Evolutionary conservation across 2,888 invertebrate species (phyloP).

Genomic region (Scaptomyza flava): DNA sequence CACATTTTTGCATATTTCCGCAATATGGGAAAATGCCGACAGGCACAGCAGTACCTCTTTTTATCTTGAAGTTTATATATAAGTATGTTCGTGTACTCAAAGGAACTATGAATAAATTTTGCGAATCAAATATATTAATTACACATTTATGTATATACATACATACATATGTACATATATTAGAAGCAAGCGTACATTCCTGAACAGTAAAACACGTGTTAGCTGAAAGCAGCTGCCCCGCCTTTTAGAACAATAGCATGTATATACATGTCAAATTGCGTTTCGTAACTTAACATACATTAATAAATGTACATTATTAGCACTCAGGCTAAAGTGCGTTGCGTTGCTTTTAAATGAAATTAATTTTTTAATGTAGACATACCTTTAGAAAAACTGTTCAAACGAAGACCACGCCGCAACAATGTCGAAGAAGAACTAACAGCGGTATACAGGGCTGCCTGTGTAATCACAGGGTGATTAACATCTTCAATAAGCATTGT

Average conservation of each 20-base stretch:
- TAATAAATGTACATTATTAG: not conserved
- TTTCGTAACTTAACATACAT: not conserved
- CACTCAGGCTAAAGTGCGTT: not conserved
- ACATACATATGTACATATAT: constrained; percentile 5
- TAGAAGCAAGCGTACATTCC: constrained; percentile 20
- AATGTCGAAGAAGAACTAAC: constrained; percentile 37
- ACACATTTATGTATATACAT: not conserved
- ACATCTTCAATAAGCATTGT: not conserved
- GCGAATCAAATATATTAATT: not conserved
- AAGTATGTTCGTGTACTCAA: not conserved
- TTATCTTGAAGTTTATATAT: not conserved
- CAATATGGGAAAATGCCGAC: not conserved
- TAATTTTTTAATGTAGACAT: constrained; percentile 21
- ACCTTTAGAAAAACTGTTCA: constrained; percentile 32
- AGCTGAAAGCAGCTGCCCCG: not conserved
- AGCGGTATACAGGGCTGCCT: constrained; percentile 21
- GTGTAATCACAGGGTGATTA: not conserved
- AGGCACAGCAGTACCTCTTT: not conserved
- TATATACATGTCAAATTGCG: not conserved
- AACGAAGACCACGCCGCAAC: constrained; percentile 51
- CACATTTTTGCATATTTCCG: constrained; percentile 2
- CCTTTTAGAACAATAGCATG: not conserved
- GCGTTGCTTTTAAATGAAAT: not conserved
- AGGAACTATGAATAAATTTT: not conserved
- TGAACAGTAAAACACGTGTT: constrained; percentile 29